A percentile compares a stretch with the other conserved stretches of the same genome.
Evolutionary conservation across 2,888 invertebrate genomes (phyloP).

Genomic region (Syrphus vitripennis): DNA sequence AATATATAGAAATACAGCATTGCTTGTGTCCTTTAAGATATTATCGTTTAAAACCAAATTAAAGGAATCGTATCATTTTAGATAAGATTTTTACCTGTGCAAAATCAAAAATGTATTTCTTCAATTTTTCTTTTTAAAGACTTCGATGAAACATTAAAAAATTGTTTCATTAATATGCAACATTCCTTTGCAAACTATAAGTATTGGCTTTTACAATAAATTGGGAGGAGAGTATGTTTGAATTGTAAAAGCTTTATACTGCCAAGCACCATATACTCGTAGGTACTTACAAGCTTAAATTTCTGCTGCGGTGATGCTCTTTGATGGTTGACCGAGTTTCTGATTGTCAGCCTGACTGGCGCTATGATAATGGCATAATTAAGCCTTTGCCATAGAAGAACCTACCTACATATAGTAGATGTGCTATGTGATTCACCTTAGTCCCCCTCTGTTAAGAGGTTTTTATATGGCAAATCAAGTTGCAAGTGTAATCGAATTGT

Average conservation of each 20-base stretch:
- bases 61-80: too few species aligned
- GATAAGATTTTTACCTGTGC: too few species aligned
- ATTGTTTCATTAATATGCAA: neutral
- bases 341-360: slow-evolving; percentile 59
- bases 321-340: slow-evolving; percentile 59
- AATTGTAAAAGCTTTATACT: neutral
- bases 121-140: neutral
- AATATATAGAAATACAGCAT: too few species aligned
- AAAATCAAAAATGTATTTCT: too few species aligned
- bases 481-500: slow-evolving; percentile 31
- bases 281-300: neutral
- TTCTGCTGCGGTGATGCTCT: slow-evolving; percentile 30
- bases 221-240: neutral
- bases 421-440: slow-evolving; percentile 25
- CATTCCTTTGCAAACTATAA: neutral
- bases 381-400: slow-evolving; percentile 2
- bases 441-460: neutral
- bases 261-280: neutral
- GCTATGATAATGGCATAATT: slow-evolving; percentile 58
- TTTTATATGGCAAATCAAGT: slow-evolving; percentile 1
- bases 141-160: neutral
- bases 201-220: neutral
- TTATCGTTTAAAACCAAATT: too few species aligned
- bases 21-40: neutral
- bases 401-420: neutral